Conservation (phyloP, 2,888 invertebrate genomes). For the Cryptocephalus moraei region DNA sequence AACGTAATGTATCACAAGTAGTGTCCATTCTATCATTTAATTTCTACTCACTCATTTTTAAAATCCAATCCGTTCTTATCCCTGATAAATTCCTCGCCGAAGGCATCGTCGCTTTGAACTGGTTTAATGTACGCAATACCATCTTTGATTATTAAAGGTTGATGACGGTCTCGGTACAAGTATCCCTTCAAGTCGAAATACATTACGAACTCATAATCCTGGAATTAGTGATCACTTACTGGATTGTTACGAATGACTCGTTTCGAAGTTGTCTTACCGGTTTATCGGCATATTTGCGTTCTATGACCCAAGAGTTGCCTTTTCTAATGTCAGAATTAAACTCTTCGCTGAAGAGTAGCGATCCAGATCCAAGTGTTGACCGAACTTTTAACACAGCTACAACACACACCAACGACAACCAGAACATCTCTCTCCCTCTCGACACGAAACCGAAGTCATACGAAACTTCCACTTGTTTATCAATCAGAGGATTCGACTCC, state of each 20-base stretch:
- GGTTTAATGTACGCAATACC: slow-evolving; percentile 54
- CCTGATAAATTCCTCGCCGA: slow-evolving; percentile 42
- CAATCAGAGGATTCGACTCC: too few relatives aligned
- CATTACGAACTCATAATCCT: slow-evolving; percentile 64
- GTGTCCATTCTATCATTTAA: too few relatives aligned
- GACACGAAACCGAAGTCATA: too few relatives aligned
- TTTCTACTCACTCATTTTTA: slow-evolving; percentile 25
- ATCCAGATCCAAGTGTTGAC: too few relatives aligned
- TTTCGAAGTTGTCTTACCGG: background rate
- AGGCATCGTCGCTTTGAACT: slow-evolving; percentile 43
- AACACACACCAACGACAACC: too few relatives aligned
- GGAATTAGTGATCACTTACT: background rate
- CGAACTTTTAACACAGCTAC: too few relatives aligned
- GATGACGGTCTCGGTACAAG: slow-evolving; percentile 37
- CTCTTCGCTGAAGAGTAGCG: slow-evolving; percentile 25
- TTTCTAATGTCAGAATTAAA: slow-evolving; percentile 37
- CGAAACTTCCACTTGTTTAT: too few relatives aligned
- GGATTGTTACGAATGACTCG: too few relatives aligned
- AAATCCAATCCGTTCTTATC: slow-evolving; percentile 26
- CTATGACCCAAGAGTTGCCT: slow-evolving; percentile 28
- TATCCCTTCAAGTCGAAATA: slow-evolving; percentile 21
- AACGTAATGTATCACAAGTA: background rate
- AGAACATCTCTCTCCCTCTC: slow-evolving; percentile 45
- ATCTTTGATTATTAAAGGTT: slow-evolving; percentile 26
- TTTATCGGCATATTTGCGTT: slow-evolving; percentile 30